A percentile compares a stretch with the other conserved stretches of the same genome.
Evolutionary conservation across 2,113 vertebrate genomes (phyloP).

Genomic region (Passer domesticus): DNA sequence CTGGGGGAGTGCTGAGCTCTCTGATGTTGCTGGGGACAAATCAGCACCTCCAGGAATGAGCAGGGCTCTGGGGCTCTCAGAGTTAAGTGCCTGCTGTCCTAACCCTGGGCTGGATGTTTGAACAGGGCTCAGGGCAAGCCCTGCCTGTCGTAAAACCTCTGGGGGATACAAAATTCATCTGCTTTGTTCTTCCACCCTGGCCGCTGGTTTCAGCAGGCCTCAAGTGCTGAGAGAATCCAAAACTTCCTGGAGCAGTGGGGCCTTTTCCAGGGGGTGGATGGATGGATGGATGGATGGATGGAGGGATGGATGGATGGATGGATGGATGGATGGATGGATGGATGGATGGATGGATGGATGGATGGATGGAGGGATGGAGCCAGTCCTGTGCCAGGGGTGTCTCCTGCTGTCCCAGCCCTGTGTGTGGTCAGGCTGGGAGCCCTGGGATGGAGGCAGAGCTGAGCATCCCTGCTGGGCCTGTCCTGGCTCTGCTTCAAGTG

Average conservation of each 20-base stretch:
- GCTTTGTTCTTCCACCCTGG: neutral
- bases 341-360: too few relatives aligned
- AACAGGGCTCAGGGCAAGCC: conserved; percentile 28
- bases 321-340: neutral
- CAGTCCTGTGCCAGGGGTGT: neutral
- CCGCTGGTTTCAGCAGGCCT: neutral
- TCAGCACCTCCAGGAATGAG: conserved; percentile 19
- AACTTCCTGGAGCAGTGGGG: neutral
- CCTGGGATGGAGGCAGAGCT: neutral
- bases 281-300: too few relatives aligned
- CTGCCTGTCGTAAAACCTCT: neutral
- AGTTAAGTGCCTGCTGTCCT: neutral
- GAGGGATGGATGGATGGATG: too few relatives aligned
- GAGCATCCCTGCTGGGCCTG: neutral
- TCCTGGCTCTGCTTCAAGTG: neutral
- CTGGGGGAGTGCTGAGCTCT: neutral
- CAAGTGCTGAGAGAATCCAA: neutral
- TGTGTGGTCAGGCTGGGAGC: neutral
- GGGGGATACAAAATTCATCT: neutral
- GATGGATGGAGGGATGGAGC: neutral
- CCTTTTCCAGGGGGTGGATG: neutral
- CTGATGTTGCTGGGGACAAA: conserved; percentile 25
- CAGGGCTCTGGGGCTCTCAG: neutral
- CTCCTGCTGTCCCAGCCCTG: neutral
- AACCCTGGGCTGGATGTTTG: conserved; percentile 9